Evolutionary conservation across 2,797 vertebrate genomes (phyloP).

Genomic region (Eurystomus glaucurus): DNA sequence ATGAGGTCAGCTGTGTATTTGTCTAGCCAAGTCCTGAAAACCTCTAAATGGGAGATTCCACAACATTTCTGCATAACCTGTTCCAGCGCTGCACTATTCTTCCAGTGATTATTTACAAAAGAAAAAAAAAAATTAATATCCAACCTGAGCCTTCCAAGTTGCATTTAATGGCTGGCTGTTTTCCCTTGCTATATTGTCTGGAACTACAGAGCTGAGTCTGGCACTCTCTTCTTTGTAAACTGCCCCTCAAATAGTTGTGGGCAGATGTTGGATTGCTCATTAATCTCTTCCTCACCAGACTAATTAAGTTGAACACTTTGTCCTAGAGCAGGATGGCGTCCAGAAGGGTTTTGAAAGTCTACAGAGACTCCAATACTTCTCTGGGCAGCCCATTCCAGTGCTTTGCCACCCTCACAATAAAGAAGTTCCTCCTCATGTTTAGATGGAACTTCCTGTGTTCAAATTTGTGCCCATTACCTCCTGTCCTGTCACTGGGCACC

Average conservation of each 20-base stretch:
- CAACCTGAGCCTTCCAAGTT: not conserved
- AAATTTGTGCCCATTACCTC: too few relatives aligned
- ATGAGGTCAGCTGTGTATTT: not conserved
- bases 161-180: not conserved
- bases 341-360: too few relatives aligned
- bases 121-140: accelerated
- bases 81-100: not conserved
- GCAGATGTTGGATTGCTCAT: not conserved
- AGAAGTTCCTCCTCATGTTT: too few relatives aligned
- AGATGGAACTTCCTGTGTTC: too few relatives aligned
- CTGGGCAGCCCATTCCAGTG: too few relatives aligned
- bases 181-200: not conserved
- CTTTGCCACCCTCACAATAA: too few relatives aligned
- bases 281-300: not conserved
- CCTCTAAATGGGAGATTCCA: not conserved
- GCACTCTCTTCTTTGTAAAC: not conserved
- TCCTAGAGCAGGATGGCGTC: not conserved
- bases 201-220: not conserved
- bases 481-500: too few relatives aligned
- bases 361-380: too few relatives aligned
- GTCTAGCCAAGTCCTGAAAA: not conserved
- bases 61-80: not conserved
- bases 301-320: not conserved
- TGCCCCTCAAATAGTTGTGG: not conserved
- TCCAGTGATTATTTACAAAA: not conserved